Evolutionary conservation across 2,113 vertebrate genomes (phyloP).

Genomic region (Martes martes): DNA sequence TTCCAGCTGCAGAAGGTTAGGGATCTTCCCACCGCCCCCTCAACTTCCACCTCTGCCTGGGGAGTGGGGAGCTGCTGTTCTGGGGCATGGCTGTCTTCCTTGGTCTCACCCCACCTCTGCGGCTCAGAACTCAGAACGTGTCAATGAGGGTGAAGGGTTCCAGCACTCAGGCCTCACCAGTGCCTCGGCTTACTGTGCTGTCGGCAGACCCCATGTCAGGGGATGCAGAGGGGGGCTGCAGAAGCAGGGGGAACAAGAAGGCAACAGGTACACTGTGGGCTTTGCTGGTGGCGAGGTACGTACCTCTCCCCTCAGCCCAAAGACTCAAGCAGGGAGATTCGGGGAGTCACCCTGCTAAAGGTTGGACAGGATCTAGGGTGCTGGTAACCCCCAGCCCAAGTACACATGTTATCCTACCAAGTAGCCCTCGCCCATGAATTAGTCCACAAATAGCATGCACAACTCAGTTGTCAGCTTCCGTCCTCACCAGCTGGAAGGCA

Average conservation of each 20-base stretch:
- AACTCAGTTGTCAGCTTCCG: no score
- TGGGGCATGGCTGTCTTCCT: not conserved
- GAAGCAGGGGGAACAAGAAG: not conserved
- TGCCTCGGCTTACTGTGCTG: not conserved
- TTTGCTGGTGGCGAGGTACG: not conserved
- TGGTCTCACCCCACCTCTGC: fast-evolving
- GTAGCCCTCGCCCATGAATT: not conserved
- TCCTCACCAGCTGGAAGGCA: not conserved
- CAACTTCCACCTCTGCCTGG: not conserved
- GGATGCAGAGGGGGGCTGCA: not conserved
- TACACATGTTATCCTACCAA: fast-evolving
- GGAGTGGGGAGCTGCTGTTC: no score
- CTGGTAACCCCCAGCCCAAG: not conserved
- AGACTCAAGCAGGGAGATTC: not conserved
- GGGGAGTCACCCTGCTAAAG: not conserved
- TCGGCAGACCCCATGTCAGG: not conserved
- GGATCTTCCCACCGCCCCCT: not conserved
- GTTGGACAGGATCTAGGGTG: no score
- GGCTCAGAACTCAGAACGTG: not conserved
- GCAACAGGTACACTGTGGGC: fast-evolving
- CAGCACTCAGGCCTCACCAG: not conserved
- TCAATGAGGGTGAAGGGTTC: not conserved
- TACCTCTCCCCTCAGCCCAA: not conserved
- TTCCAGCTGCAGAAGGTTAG: not conserved
- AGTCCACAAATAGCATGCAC: fast-evolving